Evolutionary conservation across 2,113 vertebrate genomes (phyloP), one percentile per base, ranked within the genome.

Genomic region (Monarcha castaneiventris): DNA sequence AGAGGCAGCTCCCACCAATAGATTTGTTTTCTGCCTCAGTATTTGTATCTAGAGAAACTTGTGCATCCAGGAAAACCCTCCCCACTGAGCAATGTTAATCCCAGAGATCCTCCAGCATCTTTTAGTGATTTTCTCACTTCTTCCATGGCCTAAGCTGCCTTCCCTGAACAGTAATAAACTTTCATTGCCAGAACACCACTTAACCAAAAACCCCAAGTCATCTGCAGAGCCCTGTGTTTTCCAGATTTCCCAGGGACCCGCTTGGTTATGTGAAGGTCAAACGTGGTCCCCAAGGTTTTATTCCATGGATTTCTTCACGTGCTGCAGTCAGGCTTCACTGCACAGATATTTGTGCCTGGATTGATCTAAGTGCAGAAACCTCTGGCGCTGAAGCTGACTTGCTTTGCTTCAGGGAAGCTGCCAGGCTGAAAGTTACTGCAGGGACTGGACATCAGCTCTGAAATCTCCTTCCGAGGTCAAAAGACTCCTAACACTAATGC

Each of bases 141-240:
- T 94, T 67, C 66, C 43, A 25, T 0, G 5, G 75, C 76, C 78
- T 90, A 87, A 92, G 23, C 75, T 88, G 61, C 86, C 68, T 91
- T 91, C 93, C 89, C 85, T 84, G 68, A 58, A 61, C 85, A 86
- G 83, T 88, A 90, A 88, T 90, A 95, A 96, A 96, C 66, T 75
- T 91, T 41, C 64, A 32, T 25, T 87, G 61, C 82, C 90, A 92
- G 85, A 94, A 88, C 58, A 80, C 64, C 64, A 83, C 84, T 94
- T 91, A 94, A 93, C 55, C 37, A 71, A 95, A 92, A 64, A 2
- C 11, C 54, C 14, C 2, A 0, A 22, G 63, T 90, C 74, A 88
- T 62, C 69, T 90, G 87, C 84, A 94, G 56, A 68, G 75, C 41
- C 18, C 76, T 52, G 72, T 37, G 46, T 61, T 83, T 89, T 91